Evolutionary conservation across 2,113 vertebrate species (phyloP).

Genomic region (Bucco capensis): DNA sequence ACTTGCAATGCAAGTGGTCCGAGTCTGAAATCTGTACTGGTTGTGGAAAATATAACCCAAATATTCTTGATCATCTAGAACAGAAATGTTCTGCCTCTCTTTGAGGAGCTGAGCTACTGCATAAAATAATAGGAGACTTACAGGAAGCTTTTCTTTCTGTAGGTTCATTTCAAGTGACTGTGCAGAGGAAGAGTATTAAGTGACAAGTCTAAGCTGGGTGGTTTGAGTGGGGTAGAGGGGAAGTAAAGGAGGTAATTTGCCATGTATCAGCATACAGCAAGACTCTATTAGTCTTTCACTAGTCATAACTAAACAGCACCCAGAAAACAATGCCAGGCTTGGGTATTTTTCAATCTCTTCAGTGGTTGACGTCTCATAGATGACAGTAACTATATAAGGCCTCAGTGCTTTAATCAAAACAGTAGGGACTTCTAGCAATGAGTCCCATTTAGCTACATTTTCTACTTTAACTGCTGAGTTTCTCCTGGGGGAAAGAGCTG

Average conservation of each 20-base stretch:
- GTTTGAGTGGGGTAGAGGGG: neutral
- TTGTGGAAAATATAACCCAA: neutral
- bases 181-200: neutral
- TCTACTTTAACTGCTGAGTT: neutral
- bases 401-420: slow-evolving; percentile 9
- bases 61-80: neutral
- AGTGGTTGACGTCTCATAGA: neutral
- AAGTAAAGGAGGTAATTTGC: neutral
- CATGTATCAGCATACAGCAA: neutral
- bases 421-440: neutral
- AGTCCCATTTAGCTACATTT: slow-evolving; percentile 8
- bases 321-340: neutral
- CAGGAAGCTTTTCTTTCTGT: neutral
- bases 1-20: neutral
- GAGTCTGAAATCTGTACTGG: neutral
- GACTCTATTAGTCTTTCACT: neutral
- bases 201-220: neutral
- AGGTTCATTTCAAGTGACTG: neutral
- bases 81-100: neutral
- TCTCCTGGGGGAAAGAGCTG: neutral
- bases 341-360: neutral
- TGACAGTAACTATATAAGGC: neutral
- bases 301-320: neutral
- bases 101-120: neutral
- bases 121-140: neutral